Base-by-base conservation (phyloP, 2,888 invertebrate species). In the Lithodes maja region DNA sequence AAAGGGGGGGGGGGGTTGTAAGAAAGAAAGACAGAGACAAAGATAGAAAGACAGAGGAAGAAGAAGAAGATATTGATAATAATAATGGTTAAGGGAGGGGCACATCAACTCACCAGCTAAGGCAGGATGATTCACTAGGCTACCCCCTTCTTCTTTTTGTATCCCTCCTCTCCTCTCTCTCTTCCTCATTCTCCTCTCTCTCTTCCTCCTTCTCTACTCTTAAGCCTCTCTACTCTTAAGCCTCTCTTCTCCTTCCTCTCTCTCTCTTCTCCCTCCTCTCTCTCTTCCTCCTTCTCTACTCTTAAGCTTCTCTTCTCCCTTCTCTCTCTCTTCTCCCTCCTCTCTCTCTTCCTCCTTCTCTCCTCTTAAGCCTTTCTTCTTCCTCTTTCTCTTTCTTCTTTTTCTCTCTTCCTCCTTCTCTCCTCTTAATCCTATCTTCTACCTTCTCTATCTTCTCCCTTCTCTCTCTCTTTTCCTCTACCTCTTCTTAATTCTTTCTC, bases 151-250 rank as follows among this genome's bases (percentile, higher is more conserved):
- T 33, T 33, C 33, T 33, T 33, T 33, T 33, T 33, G 33, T 33
- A 33, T 33, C 33, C 33, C 33, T 33, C 61, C 61, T 7, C 61
- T 61, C 12, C 61, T 61, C 0, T 61, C 61, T 61, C n/a, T 75
- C n/a, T n/a, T 75, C 75, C n/a, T n/a, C n/a, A 5, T 15, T 75
- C 75, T n/a, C n/a, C 75, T 75, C 75, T 75, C n/a, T 33, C 7
- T 75, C 49, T 5, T 33, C 75, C 5, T n/a, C n/a, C n/a, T n/a
- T 15, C 75, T 75, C 75, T 75, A 0, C n/a, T 15, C 75, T n/a
- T 75, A n/a, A 5, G 3, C n/a, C n/a, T 12, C 61, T 61, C 61
- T 7, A 0, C 61, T 61, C 9, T 9, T 55, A 5, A 5, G 9
- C 55, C 9, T 55, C 9, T 55, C 3, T 55, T 55, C 55, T 61